These are phyloP conservation scores for Macrostomum lignano DNA, from an alignment of 1,140 invertebrate species.

Conservation along the genomic window DNA sequence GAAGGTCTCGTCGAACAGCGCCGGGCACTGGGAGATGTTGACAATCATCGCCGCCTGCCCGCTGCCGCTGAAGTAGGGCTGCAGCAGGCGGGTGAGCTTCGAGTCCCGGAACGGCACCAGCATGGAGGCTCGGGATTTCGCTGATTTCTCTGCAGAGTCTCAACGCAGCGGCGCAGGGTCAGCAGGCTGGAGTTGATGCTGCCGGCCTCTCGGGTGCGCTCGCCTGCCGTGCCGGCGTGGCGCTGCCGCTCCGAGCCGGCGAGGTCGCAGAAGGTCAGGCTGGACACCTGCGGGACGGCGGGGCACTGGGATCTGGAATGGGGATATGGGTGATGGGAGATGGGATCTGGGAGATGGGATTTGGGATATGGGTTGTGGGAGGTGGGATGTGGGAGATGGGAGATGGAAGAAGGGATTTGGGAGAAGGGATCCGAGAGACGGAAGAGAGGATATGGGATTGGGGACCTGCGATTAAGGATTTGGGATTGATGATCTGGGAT, in stretches of 20 bases:
- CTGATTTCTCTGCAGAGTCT: slow-evolving; percentile 32
- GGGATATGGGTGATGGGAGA: no score
- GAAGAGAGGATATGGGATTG: no score
- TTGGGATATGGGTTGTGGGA: no score
- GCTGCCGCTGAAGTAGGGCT: slow-evolving; percentile 34
- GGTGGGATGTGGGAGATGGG: no score
- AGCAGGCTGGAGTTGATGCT: slow-evolving; percentile 64
- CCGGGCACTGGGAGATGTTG: slow-evolving; percentile 41
- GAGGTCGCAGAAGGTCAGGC: slow-evolving; percentile 39
- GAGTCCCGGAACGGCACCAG: slow-evolving; percentile 45
- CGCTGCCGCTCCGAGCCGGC: slow-evolving; percentile 60
- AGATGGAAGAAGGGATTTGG: no score
- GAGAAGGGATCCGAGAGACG: no score
- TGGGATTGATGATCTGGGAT: no score
- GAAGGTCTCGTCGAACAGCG: slow-evolving; percentile 46
- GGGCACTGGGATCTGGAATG: no score
- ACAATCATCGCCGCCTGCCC: slow-evolving; percentile 49
- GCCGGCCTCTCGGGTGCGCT: slow-evolving; percentile 50
- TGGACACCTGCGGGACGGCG: slow-evolving; percentile 9
- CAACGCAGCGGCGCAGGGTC: slow-evolving; percentile 52
- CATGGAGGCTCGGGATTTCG: slow-evolving; percentile 12
- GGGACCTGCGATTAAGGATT: no score
- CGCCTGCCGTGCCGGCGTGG: slow-evolving; percentile 53
- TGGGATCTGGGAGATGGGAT: no score
- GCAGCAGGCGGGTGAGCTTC: slow-evolving; percentile 43